These are phyloP conservation scores for Pemphredon lugubris DNA, from an alignment of 2,888 invertebrate species.

Conservation along the genomic window DNA sequence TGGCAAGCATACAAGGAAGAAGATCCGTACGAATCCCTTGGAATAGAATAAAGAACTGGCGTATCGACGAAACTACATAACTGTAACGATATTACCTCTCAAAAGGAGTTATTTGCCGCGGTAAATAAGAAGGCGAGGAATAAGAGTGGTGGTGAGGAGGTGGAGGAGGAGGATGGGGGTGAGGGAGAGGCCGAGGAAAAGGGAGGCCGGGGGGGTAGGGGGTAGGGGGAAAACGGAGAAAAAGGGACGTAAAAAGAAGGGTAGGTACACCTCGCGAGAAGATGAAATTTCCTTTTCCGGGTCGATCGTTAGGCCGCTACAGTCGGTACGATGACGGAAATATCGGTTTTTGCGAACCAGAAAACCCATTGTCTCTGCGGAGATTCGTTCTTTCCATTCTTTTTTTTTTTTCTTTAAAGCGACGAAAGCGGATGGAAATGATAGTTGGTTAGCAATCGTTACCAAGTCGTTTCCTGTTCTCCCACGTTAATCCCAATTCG, in stretches of 20 bases:
- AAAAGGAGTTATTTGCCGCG: slow-evolving; percentile 60
- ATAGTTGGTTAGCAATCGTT: too few relatives aligned
- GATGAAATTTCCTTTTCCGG: slow-evolving; percentile 67
- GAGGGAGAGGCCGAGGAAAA: slow-evolving; percentile 1
- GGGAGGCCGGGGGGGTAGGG: neutral
- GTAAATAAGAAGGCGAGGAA: slow-evolving; percentile 49
- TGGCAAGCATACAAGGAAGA: slow-evolving; percentile 40
- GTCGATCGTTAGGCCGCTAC: slow-evolving; percentile 61
- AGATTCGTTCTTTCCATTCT: too few relatives aligned
- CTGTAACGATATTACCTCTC: slow-evolving; percentile 64
- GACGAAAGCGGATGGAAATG: too few relatives aligned
- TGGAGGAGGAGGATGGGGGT: neutral
- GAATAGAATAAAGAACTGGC: slow-evolving; percentile 64
- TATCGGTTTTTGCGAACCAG: slow-evolving; percentile 61
- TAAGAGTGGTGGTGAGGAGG: neutral
- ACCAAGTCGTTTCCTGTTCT: neutral
- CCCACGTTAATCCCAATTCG: neutral
- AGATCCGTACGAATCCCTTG: slow-evolving; percentile 42
- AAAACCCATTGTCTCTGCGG: slow-evolving; percentile 55
- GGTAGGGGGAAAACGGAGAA: slow-evolving; percentile 13
- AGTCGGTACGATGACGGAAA: slow-evolving; percentile 53
- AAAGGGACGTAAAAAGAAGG: slow-evolving; percentile 35
- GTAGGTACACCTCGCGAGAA: slow-evolving; percentile 45
- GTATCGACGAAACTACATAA: slow-evolving; percentile 61
- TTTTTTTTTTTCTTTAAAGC: slow-evolving; percentile 12